phyloP scores from a whole-genome alignment of 2,797 vertebrate species.

The Pseudochirops corinnae region DNA sequence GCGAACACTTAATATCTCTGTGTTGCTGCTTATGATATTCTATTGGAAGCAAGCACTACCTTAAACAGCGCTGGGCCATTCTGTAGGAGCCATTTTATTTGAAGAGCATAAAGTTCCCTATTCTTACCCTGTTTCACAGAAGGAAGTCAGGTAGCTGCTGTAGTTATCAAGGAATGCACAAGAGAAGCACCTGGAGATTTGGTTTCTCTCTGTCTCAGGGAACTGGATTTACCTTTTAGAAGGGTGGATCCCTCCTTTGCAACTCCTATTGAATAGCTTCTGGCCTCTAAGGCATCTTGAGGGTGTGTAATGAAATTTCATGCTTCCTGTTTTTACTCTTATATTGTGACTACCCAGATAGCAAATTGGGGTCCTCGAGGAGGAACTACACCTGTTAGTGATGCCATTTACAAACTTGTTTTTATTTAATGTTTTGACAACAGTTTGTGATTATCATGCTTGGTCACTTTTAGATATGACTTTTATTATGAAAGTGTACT shows the following conservation, averaged over 20 bases:
- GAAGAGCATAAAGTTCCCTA: slow-evolving; percentile 37
- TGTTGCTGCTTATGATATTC: slow-evolving; percentile 35
- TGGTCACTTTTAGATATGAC: slow-evolving; percentile 43
- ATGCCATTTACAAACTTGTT: neutral
- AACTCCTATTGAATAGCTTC: slow-evolving; percentile 24
- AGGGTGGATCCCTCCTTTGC: slow-evolving; percentile 23
- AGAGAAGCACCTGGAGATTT: neutral
- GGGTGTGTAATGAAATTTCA: slow-evolving; percentile 9
- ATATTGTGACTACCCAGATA: neutral
- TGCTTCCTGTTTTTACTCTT: neutral
- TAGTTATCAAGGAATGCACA: too few relatives aligned
- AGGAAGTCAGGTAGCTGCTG: slow-evolving; percentile 18
- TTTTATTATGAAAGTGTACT: slow-evolving; percentile 49
- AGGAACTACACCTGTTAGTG: slow-evolving; percentile 13
- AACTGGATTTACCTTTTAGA: slow-evolving; percentile 30
- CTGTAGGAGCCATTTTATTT: slow-evolving; percentile 7
- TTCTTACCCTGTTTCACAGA: slow-evolving; percentile 28
- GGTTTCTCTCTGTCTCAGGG: neutral
- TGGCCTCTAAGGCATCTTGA: neutral
- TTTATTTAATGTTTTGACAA: slow-evolving; percentile 1
- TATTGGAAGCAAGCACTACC: neutral
- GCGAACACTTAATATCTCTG: neutral
- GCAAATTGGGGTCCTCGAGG: neutral
- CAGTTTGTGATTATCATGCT: slow-evolving; percentile 28
- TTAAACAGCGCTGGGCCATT: slow-evolving; percentile 36